phyloP scores from a whole-genome alignment of 37 sponge, comb jelly and placozoan genomes.

The Chondrilla cf. caribensis region DNA sequence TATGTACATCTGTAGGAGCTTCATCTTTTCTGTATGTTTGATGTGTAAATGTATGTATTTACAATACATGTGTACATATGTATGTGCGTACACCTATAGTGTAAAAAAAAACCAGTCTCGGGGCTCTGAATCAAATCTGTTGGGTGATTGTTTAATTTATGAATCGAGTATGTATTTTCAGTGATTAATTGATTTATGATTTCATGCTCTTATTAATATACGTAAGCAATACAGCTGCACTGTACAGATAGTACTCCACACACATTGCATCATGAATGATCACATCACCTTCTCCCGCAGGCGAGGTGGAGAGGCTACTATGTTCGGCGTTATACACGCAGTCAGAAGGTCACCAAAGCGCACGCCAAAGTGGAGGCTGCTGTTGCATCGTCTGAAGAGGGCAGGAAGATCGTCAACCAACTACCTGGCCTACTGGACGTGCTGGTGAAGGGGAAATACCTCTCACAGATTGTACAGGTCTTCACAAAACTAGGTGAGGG shows the following conservation, averaged over 20 bases:
- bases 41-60: no score
- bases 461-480: constrained; percentile 47
- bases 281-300: neutral
- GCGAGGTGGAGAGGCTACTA: constrained; percentile 24
- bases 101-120: no score
- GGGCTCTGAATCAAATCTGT: no score
- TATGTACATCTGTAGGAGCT: no score
- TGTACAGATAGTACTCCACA: neutral
- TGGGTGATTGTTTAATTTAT: no score
- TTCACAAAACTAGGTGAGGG: constrained; percentile 56
- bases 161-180: no score
- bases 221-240: no score
- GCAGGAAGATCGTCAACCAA: constrained; percentile 3
- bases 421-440: constrained; percentile 39
- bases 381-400: constrained; percentile 23
- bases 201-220: no score
- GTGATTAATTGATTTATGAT: no score
- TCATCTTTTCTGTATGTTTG: no score
- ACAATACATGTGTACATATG: no score
- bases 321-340: constrained; percentile 19
- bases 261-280: neutral
- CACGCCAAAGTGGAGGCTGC: constrained; percentile 31
- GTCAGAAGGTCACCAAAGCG: constrained; percentile 2
- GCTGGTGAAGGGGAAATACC: constrained; percentile 44
- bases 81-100: no score